Percentiles rank a stretch among this genome's conserved stretches.
Conservation (phyloP, 2,113 vertebrate species). For the Sylvilagus bachmani region DNA sequence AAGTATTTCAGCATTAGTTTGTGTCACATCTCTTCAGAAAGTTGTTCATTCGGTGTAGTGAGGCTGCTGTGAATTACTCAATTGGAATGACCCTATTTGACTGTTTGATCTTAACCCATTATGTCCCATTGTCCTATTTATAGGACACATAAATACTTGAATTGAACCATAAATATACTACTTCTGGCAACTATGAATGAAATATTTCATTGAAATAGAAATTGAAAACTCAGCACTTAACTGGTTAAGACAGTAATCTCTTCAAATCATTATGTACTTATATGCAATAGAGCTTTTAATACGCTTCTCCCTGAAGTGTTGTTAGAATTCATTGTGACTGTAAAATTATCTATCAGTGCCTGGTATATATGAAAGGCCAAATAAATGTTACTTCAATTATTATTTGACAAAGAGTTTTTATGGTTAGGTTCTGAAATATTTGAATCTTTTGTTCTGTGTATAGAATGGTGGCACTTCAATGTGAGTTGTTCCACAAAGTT, state of each 20-base stretch:
- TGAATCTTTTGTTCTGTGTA: neutral
- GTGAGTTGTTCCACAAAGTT: neutral
- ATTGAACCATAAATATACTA: too few relatives aligned
- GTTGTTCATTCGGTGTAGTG: neutral
- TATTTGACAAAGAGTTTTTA: neutral
- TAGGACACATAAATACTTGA: too few relatives aligned
- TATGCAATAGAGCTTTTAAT: neutral
- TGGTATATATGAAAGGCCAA: neutral
- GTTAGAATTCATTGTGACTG: neutral
- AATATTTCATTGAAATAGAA: too few relatives aligned
- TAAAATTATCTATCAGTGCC: neutral
- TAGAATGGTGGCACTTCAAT: neutral
- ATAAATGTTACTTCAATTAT: neutral
- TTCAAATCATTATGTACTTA: neutral
- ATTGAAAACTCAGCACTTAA: too few relatives aligned
- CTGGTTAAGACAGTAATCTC: neutral
- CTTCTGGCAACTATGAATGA: too few relatives aligned
- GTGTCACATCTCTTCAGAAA: neutral
- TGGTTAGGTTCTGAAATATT: neutral
- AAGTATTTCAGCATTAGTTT: constrained; percentile 45
- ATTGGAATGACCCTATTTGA: neutral
- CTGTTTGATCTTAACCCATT: neutral
- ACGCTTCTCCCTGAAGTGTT: neutral
- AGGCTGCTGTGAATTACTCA: neutral
- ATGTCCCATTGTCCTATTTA: too few relatives aligned